Conservation (phyloP, 2,113 vertebrate species). For the Pelecanoides urinatrix region DNA sequence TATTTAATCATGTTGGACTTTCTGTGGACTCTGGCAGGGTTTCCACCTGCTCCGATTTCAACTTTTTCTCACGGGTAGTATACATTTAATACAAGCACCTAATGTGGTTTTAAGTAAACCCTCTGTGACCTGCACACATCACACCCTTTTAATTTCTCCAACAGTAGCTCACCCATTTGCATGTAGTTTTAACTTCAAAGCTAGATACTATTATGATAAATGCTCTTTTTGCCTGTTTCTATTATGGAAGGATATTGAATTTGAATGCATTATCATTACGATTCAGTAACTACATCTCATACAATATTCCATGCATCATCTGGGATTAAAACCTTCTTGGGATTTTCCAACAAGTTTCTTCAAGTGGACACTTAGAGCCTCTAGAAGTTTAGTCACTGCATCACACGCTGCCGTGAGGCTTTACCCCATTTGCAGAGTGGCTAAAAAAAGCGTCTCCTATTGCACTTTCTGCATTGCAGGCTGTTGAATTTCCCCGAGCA, state of each 20-base stretch:
- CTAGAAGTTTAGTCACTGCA: background rate
- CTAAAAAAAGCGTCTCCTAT: background rate
- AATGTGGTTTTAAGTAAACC: background rate
- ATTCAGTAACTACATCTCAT: background rate
- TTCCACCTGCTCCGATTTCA: background rate
- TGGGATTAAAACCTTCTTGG: background rate
- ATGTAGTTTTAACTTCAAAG: background rate
- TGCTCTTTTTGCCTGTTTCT: background rate
- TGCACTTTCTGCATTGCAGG: background rate
- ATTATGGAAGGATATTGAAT: background rate
- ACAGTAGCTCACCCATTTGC: background rate
- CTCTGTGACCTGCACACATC: background rate
- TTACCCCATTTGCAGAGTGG: background rate
- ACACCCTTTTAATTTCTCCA: background rate
- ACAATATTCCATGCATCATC: background rate
- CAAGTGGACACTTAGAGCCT: background rate
- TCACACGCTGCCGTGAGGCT: rapidly evolving
- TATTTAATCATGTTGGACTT: background rate
- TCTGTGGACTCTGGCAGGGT: background rate
- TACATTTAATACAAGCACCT: background rate
- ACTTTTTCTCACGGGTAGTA: background rate
- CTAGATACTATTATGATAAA: background rate
- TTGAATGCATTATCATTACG: background rate
- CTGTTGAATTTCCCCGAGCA: background rate
- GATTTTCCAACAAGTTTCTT: background rate